These are phyloP conservation scores for Remorina albescens DNA, from an alignment of 2,797 vertebrate genomes.

Conservation along the genomic window DNA sequence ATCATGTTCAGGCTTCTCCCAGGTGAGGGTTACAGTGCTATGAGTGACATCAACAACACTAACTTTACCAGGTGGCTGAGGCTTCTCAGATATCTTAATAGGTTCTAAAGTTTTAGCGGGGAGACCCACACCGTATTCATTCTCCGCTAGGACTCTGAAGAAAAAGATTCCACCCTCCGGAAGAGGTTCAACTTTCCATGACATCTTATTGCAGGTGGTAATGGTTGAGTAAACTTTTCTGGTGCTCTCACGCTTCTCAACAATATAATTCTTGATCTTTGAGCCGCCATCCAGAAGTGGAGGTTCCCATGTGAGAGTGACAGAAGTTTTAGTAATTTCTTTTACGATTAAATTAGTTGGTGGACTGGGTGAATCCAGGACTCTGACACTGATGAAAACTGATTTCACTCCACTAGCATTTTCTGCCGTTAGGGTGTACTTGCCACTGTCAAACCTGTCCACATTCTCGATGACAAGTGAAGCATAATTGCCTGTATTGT, in stretches of 20 bases:
- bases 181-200: constrained; percentile 95
- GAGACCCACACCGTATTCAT: constrained; percentile 95
- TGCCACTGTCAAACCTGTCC: constrained; percentile 96
- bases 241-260: constrained; percentile 98
- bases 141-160: constrained; percentile 97
- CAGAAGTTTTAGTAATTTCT: constrained; percentile 95
- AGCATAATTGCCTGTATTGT: constrained; percentile 94
- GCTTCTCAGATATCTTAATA: constrained; percentile 96
- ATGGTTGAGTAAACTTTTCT: constrained; percentile 95
- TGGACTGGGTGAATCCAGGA: constrained; percentile 95
- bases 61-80: constrained; percentile 97
- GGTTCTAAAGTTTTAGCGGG: constrained; percentile 92
- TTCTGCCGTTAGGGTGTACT: constrained; percentile 95
- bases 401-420: constrained; percentile 96
- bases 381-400: constrained; percentile 96
- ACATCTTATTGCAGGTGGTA: constrained; percentile 94
- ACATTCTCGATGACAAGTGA: constrained; percentile 97
- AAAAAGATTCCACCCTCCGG: constrained; percentile 95
- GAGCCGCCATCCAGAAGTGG: constrained; percentile 95
- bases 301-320: constrained; percentile 96
- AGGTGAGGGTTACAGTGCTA: constrained; percentile 91
- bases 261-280: constrained; percentile 97
- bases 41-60: constrained; percentile 93
- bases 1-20: constrained; percentile 97
- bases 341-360: constrained; percentile 93